Conservation (phyloP, 2,888 invertebrate genomes). For the Cheilosia pagana region DNA sequence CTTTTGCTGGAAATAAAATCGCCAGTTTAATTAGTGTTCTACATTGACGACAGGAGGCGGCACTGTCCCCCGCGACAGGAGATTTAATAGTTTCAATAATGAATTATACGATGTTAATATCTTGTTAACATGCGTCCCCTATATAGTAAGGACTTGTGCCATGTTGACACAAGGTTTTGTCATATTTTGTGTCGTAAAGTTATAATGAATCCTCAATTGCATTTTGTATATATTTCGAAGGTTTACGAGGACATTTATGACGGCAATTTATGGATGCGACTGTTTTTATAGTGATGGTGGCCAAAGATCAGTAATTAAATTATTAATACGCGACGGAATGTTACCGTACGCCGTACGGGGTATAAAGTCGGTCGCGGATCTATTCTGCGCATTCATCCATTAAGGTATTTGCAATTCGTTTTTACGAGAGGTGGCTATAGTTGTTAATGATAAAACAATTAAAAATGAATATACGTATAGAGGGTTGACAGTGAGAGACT, state of each 20-base stretch:
- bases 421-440: no score
- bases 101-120: slow-evolving; percentile 63
- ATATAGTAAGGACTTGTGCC: not conserved
- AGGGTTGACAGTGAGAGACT: no score
- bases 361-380: not conserved
- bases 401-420: no score
- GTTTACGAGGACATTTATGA: not conserved
- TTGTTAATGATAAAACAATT: no score
- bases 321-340: slow-evolving; percentile 14
- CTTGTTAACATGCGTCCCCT: slow-evolving; percentile 45
- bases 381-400: no score
- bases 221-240: slow-evolving; percentile 11
- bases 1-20: slow-evolving; percentile 37
- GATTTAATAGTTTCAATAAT: slow-evolving; percentile 68
- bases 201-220: slow-evolving; percentile 61
- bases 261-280: slow-evolving; percentile 11
- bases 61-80: slow-evolving; percentile 10
- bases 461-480: no score
- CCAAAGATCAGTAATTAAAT: slow-evolving; percentile 26
- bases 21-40: slow-evolving; percentile 44
- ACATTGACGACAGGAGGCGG: slow-evolving; percentile 14
- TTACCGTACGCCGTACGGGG: not conserved
- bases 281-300: not conserved
- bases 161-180: slow-evolving; percentile 54
- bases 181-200: slow-evolving; percentile 47